These are phyloP conservation scores for Lampropteryx suffumata DNA, from an alignment of 2,888 invertebrate genomes.

Conservation along the genomic window DNA sequence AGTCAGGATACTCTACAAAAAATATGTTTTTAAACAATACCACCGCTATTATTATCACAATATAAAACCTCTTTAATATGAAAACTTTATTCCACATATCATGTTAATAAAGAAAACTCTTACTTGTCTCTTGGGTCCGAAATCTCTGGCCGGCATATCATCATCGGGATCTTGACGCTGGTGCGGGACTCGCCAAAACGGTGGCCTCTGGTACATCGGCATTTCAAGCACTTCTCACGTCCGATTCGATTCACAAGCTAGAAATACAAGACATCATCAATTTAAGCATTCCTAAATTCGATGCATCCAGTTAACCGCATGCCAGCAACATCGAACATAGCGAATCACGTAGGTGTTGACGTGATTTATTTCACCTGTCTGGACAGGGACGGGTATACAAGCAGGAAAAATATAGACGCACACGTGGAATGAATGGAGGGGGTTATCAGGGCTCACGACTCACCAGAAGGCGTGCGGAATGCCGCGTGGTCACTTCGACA, in stretches of 20 bases:
- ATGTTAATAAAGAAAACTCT: constrained; percentile 24
- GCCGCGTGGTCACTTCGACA: constrained; percentile 56
- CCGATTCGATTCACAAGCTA: constrained; percentile 35
- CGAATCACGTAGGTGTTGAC: constrained; percentile 57
- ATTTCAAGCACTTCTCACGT: constrained; percentile 48
- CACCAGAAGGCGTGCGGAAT: constrained; percentile 65
- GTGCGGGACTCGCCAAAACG: constrained; percentile 84
- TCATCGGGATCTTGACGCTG: constrained; percentile 73
- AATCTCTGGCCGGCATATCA: constrained; percentile 56
- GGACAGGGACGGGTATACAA: constrained; percentile 46
- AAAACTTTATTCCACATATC: too few species aligned
- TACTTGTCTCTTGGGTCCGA: constrained; percentile 55
- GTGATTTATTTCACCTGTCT: constrained; percentile 61
- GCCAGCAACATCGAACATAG: constrained; percentile 25
- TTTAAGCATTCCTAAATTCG: constrained; percentile 17
- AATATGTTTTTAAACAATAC: too few species aligned
- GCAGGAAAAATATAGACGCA: constrained; percentile 40
- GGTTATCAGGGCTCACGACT: constrained; percentile 48
- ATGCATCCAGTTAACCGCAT: constrained; percentile 25
- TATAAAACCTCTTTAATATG: too few species aligned
- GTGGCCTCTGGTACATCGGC: constrained; percentile 84
- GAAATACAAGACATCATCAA: constrained; percentile 36
- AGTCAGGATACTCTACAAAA: too few species aligned
- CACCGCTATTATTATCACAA: too few species aligned
- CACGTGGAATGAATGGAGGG: constrained; percentile 47